Evolutionary conservation across 2,797 vertebrate genomes (phyloP).

Genomic region (Cichlasoma orientale): DNA sequence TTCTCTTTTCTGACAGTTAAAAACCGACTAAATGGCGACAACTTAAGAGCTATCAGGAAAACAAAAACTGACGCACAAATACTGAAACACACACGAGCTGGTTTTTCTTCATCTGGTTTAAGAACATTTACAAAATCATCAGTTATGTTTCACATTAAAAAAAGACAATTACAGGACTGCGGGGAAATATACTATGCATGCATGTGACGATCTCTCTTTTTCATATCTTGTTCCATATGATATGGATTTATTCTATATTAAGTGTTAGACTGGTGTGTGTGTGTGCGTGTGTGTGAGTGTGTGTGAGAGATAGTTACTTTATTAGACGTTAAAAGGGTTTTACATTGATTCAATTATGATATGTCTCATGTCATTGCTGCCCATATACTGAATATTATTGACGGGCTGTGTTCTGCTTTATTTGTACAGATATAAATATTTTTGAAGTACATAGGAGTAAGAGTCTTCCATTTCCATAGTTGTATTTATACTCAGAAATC

Average conservation of each 20-base stretch:
- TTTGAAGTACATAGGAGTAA: constrained; percentile 38
- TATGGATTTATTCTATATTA: constrained; percentile 57
- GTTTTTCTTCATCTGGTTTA: neutral
- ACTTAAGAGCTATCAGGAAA: neutral
- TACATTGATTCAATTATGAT: constrained; percentile 45
- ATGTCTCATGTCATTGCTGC: constrained; percentile 13
- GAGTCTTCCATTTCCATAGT: constrained; percentile 68
- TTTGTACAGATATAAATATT: constrained; percentile 70
- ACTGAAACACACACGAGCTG: neutral
- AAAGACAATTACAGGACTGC: constrained; percentile 36
- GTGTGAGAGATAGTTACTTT: constrained; percentile 47
- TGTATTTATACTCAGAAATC: constrained; percentile 11
- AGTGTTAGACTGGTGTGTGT: constrained; percentile 47
- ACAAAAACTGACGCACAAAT: neutral
- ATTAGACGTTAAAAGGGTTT: constrained; percentile 45
- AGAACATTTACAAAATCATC: neutral
- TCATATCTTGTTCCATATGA: constrained; percentile 60
- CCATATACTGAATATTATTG: constrained; percentile 32
- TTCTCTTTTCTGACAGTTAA: neutral
- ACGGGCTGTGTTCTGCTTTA: constrained; percentile 36
- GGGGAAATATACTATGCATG: constrained; percentile 69
- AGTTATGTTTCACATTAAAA: constrained; percentile 36
- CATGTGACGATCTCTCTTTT: constrained; percentile 63
- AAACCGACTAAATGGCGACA: neutral
- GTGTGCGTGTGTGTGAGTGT: neutral